Base-by-base conservation (phyloP, 2,113 vertebrate species). In the Syrrhaptes paradoxus region DNA sequence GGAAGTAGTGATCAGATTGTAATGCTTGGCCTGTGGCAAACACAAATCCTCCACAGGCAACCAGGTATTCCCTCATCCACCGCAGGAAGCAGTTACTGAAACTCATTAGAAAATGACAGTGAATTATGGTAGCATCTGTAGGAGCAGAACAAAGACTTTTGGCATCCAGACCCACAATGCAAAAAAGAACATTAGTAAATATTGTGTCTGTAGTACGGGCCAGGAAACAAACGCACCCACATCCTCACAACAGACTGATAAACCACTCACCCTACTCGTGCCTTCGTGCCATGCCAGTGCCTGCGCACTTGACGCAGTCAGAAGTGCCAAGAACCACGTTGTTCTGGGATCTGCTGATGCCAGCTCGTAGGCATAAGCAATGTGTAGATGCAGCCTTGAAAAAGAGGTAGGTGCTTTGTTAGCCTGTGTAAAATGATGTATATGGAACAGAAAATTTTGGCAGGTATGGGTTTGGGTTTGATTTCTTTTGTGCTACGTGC, bases 141-240 rank as follows among this genome's bases (percentile, higher is more conserved):
- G 80, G 41, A 95, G 73, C 76, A 65, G 80, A 89, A 80, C 89
- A 75, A 93, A 95, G 48, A 55, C 65, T 92, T 80, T 38, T 93
- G 93, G 93, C 96, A 92, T 57, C 45, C 0, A 0, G 84, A 70
- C 34, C 29, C 16, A 11, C 43, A 38, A 2, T 0, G 4, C 38
- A 34, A 78, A 34, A 78, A 95, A 95, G 86, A 87, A 78, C 80
- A 89, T 92, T 65, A 31, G 68, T 90, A 95, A 91, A 94, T 92
- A 84, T 72, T 90, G 76, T 78, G 79, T 63, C 79, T 84, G 71
- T 26, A 17, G 46, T 9, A 19, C 0, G 1, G 88, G 79, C 92
- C 88, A 93, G 86, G 89, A 95, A 89, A 41, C 57, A 78, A 95
- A 81, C 15, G 86, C 86, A 45, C 76, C 88, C 86, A 85, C 80